Evolutionary conservation across 2,797 vertebrate species (phyloP).

Genomic region (Cercopithecus neglectus): DNA sequence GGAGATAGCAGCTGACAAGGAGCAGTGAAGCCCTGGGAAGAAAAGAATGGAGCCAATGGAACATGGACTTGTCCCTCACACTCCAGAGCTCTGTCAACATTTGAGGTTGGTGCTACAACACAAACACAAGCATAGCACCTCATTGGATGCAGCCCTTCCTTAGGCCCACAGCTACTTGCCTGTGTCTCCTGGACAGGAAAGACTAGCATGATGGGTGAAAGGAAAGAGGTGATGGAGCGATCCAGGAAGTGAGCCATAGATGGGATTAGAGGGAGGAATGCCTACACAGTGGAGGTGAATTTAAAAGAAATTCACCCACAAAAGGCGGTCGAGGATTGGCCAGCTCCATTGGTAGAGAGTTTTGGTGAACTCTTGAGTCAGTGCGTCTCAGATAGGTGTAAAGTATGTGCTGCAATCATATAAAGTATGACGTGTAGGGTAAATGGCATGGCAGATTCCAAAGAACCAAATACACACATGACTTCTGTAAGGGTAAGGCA

Average conservation of each 20-base stretch:
- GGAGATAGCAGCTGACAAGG: fast-evolving
- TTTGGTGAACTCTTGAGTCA: not conserved
- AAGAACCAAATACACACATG: not conserved
- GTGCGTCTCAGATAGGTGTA: not conserved
- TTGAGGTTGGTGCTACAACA: not conserved
- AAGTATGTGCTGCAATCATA: not conserved
- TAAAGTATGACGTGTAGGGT: not conserved
- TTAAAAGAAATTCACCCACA: not conserved
- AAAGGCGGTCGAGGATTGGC: not conserved
- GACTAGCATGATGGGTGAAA: too few species aligned
- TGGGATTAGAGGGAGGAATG: too few species aligned
- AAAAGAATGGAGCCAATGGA: not conserved
- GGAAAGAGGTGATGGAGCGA: not conserved
- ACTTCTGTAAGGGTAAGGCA: not conserved
- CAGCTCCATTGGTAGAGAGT: not conserved
- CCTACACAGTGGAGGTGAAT: not conserved
- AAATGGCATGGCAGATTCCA: not conserved
- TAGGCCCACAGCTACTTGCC: too few species aligned
- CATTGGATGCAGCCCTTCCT: too few species aligned
- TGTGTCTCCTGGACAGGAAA: too few species aligned
- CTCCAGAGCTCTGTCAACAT: not conserved
- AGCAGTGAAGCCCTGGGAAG: not conserved
- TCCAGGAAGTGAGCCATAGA: not conserved
- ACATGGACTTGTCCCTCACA: not conserved
- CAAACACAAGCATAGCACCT: not conserved